Conservation (phyloP, 2,888 invertebrate genomes). For the Pherbina coryleti region DNA sequence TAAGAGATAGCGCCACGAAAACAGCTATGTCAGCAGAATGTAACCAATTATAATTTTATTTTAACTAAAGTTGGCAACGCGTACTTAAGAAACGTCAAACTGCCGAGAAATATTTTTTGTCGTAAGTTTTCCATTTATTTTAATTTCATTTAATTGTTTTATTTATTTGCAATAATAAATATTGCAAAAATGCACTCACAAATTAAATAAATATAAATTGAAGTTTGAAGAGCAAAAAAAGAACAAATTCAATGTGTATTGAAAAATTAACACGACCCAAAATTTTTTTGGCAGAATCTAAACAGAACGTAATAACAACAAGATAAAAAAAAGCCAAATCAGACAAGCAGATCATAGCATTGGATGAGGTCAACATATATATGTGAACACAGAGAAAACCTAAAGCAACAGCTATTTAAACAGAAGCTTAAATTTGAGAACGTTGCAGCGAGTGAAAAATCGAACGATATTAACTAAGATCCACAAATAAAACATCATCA, state of each 20-base stretch:
- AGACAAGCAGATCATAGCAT: no score
- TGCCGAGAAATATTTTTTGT: background rate
- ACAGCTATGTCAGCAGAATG: no score
- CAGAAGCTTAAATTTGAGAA: no score
- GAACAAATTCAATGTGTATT: background rate
- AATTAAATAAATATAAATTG: slow-evolving; percentile 18
- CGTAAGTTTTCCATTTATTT: slow-evolving; percentile 20
- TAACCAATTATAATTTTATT: no score
- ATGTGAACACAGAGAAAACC: no score
- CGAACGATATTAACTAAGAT: no score
- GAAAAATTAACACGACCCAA: background rate
- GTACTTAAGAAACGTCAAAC: background rate
- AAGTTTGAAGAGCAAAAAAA: background rate
- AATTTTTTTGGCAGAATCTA: background rate
- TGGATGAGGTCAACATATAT: no score
- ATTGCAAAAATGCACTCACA: slow-evolving; percentile 17
- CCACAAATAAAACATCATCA: no score
- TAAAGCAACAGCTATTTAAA: no score
- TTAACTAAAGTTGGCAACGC: background rate
- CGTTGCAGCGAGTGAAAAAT: no score
- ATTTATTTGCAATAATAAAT: background rate
- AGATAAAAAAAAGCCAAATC: background rate
- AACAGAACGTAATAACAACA: background rate
- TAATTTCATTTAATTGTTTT: no score
- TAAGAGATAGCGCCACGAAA: no score